Conservation (phyloP, 1,140 invertebrate species). For the Pygmarrhopalites habei region DNA sequence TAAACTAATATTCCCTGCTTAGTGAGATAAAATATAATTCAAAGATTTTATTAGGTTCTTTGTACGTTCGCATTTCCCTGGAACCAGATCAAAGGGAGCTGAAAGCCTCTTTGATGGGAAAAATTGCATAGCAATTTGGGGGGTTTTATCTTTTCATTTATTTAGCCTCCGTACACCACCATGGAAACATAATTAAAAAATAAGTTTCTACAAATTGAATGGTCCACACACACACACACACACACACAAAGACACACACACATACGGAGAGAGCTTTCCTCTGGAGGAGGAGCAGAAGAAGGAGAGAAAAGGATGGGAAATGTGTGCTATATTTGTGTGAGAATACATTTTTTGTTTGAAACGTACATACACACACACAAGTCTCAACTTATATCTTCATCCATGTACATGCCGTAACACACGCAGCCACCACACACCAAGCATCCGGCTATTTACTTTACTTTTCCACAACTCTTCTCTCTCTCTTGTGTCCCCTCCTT, state of each 20-base stretch:
- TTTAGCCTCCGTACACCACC: constrained; percentile 1
- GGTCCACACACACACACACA: not conserved
- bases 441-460: too few relatives aligned
- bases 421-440: too few relatives aligned
- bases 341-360: too few relatives aligned
- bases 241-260: not conserved
- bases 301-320: too few relatives aligned
- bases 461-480: too few relatives aligned
- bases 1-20: constrained; percentile 10
- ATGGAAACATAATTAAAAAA: constrained; percentile 4
- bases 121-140: constrained; percentile 24
- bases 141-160: constrained; percentile 16
- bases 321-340: too few relatives aligned
- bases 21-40: constrained; percentile 22
- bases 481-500: too few relatives aligned
- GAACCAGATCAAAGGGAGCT: constrained; percentile 22
- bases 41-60: constrained; percentile 26
- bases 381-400: too few relatives aligned
- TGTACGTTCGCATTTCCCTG: constrained; percentile 12
- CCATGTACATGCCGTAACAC: too few relatives aligned
- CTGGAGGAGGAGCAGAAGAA: too few relatives aligned
- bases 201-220: not conserved
- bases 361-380: too few relatives aligned
- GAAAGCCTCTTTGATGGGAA: constrained; percentile 25
- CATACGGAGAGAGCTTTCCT: not conserved